These are phyloP conservation scores for Nycticebus coucang DNA, from an alignment of 2,113 vertebrate genomes.

Conservation along the genomic window DNA sequence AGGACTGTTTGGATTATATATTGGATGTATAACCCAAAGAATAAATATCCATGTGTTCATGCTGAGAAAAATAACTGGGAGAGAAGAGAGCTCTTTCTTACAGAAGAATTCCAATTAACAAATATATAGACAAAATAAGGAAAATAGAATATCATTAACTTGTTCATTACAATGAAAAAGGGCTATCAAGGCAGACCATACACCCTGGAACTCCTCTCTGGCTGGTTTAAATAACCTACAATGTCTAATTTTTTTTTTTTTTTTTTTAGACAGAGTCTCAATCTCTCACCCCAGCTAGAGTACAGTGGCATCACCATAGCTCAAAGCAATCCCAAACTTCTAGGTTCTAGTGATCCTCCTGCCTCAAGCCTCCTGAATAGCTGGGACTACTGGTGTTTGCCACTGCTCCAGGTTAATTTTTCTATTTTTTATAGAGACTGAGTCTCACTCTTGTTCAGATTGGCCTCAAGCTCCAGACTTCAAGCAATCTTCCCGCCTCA, in stretches of 20 bases:
- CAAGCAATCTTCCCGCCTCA: too few species aligned
- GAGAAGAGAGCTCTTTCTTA: background rate
- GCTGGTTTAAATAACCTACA: conserved; percentile 37
- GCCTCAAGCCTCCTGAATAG: too few species aligned
- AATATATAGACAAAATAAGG: background rate
- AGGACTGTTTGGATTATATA: background rate
- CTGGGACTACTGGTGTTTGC: too few species aligned
- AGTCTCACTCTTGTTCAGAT: too few species aligned
- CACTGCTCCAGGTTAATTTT: too few species aligned
- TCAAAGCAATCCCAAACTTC: too few species aligned
- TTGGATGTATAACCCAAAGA: background rate
- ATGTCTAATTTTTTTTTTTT: background rate
- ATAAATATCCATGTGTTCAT: background rate
- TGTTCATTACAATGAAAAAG: conserved; percentile 35
- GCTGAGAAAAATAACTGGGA: background rate
- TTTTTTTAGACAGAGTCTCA: too few species aligned
- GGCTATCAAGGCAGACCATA: background rate
- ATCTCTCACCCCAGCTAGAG: too few species aligned
- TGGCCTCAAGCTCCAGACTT: too few species aligned
- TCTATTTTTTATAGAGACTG: too few species aligned
- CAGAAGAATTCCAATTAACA: background rate
- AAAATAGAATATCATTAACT: background rate
- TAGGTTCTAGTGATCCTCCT: too few species aligned
- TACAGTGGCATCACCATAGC: too few species aligned
- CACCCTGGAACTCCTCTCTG: conserved; percentile 16